phyloP scores from a whole-genome alignment of 2,113 vertebrate genomes.

The Neotragus pygmaeus region DNA sequence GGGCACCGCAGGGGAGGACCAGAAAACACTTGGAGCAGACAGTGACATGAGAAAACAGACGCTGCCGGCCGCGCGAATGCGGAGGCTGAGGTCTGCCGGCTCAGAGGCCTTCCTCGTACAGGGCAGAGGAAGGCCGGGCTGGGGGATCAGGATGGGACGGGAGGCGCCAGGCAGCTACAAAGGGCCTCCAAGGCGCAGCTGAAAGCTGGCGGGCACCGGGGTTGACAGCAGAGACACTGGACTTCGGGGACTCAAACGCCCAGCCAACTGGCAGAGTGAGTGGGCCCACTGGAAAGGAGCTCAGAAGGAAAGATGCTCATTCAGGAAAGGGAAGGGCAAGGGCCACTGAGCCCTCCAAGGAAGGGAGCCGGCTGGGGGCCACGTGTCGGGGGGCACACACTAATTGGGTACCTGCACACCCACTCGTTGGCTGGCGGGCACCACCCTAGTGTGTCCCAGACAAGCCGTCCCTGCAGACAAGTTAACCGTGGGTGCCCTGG shows the following conservation, averaged over 20 bases:
- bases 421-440: background rate
- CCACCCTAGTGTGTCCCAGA: too few relatives aligned
- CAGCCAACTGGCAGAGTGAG: fast-evolving
- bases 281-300: background rate
- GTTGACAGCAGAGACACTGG: fast-evolving
- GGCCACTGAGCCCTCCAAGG: fast-evolving
- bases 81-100: background rate
- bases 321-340: fast-evolving
- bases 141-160: background rate
- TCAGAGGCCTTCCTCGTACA: background rate
- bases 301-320: fast-evolving
- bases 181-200: fast-evolving
- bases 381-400: fast-evolving
- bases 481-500: fast-evolving
- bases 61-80: fast-evolving
- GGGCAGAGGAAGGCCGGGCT: fast-evolving
- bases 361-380: fast-evolving
- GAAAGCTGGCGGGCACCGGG: fast-evolving
- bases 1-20: fast-evolving
- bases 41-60: fast-evolving
- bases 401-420: background rate
- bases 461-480: background rate
- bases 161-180: background rate
- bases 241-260: fast-evolving
- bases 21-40: fast-evolving